Percentiles rank a stretch among this genome's conserved stretches.
These are phyloP conservation scores for Trachelus stipa DNA, from an alignment of 2,888 invertebrate genomes.

Conservation along the genomic window DNA sequence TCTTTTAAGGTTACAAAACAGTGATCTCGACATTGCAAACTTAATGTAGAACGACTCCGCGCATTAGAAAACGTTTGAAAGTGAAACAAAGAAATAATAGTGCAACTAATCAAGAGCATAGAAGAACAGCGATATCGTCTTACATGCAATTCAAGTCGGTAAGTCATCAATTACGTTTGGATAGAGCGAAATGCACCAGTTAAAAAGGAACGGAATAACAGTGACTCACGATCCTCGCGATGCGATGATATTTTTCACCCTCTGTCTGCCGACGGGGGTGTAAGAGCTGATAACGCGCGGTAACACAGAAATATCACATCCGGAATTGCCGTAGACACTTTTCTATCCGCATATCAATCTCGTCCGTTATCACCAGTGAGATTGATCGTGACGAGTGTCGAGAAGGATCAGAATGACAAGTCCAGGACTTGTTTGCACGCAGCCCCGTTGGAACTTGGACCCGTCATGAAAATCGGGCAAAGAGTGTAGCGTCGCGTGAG, in stretches of 20 bases:
- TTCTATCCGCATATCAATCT: neutral
- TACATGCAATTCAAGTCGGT: neutral
- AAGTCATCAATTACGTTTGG: neutral
- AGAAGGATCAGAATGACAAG: neutral
- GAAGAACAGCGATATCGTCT: neutral
- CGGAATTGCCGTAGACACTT: neutral
- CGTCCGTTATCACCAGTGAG: neutral
- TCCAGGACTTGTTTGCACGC: neutral
- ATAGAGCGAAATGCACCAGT: neutral
- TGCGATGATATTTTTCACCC: neutral
- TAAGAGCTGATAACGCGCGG: neutral
- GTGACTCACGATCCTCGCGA: neutral
- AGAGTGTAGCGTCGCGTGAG: slow-evolving; percentile 32
- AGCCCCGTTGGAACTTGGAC: neutral
- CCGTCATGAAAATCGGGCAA: slow-evolving; percentile 39
- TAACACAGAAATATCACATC: neutral
- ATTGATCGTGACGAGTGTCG: neutral
- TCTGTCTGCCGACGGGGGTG: neutral
- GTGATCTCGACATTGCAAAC: neutral
- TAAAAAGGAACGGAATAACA: neutral
- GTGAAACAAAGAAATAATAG: neutral
- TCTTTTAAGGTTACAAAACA: neutral
- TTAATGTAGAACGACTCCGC: neutral
- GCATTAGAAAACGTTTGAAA: neutral
- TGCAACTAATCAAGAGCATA: neutral